phyloP scores from a whole-genome alignment of 2,797 vertebrate species.

The Helicolenus hilgendorfi region DNA sequence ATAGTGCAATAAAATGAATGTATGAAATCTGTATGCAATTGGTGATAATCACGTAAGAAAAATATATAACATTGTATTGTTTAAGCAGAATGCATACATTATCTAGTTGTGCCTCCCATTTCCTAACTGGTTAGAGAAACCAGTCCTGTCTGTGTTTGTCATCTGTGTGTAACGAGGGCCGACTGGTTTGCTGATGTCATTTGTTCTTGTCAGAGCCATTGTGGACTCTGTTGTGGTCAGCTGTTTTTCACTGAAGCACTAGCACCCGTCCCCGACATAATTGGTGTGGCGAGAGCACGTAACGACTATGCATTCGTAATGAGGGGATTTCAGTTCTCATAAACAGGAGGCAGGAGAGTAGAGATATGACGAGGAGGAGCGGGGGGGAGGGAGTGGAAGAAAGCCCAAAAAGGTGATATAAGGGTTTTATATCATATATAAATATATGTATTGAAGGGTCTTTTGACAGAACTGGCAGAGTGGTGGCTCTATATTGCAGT shows the following conservation, averaged over 20 bases:
- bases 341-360: constrained; percentile 44
- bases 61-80: background rate
- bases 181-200: constrained; percentile 57
- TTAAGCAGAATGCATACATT: background rate
- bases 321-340: constrained; percentile 58
- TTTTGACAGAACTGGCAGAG: constrained; percentile 48
- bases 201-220: constrained; percentile 67
- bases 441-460: background rate
- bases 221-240: constrained; percentile 65
- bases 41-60: background rate
- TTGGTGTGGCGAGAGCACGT: constrained; percentile 59
- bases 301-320: constrained; percentile 72
- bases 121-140: constrained; percentile 3
- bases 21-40: background rate
- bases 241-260: constrained; percentile 55
- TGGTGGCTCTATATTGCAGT: constrained; percentile 22
- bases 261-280: constrained; percentile 53
- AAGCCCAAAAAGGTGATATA: constrained; percentile 35
- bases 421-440: background rate
- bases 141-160: constrained; percentile 21
- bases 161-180: constrained; percentile 33
- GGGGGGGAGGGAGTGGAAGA: background rate
- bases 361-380: constrained; percentile 20
- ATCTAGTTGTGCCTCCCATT: background rate
- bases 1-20: background rate